A percentile compares a stretch with the other conserved stretches of the same genome.
phyloP scores from a whole-genome alignment of 2,888 invertebrate genomes.

The Metallyticus violacea region DNA sequence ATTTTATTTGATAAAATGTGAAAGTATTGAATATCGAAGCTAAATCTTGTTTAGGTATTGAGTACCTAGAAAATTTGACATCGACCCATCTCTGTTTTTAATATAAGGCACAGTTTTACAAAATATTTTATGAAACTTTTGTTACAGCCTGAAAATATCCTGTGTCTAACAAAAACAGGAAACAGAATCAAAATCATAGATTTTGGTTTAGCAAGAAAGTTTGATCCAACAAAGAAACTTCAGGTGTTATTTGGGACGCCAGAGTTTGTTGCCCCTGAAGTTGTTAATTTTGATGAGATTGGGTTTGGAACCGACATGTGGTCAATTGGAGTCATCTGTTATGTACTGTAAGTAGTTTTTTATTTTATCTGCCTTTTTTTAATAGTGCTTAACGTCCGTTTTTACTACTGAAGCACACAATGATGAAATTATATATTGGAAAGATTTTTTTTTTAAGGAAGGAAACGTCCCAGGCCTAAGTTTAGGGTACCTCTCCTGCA shows the following conservation, averaged over 20 bases:
- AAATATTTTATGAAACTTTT: too few relatives aligned
- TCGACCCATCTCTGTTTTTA: too few relatives aligned
- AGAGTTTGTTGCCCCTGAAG: conserved; percentile 98
- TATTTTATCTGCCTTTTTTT: not conserved
- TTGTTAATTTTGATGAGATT: conserved; percentile 97
- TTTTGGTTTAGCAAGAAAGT: conserved; percentile 92
- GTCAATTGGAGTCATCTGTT: conserved; percentile 97
- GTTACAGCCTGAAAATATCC: conserved; percentile 92
- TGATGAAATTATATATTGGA: not conserved
- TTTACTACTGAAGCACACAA: too few relatives aligned
- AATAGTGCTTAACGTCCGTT: too few relatives aligned
- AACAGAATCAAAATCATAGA: conserved; percentile 98
- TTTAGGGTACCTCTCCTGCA: too few relatives aligned
- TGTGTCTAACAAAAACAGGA: conserved; percentile 93
- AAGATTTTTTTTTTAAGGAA: too few relatives aligned
- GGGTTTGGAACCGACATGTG: conserved; percentile 97
- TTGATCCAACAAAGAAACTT: conserved; percentile 86
- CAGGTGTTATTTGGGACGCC: conserved; percentile 97
- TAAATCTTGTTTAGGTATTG: too few relatives aligned
- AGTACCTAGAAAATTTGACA: too few relatives aligned
- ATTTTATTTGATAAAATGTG: too few relatives aligned
- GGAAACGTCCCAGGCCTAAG: too few relatives aligned
- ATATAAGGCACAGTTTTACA: too few relatives aligned
- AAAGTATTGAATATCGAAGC: too few relatives aligned
- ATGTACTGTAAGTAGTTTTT: conserved; percentile 80